Evolutionary conservation across 2,797 vertebrate genomes (phyloP).

Genomic region (Lutjanus argentimaculatus): DNA sequence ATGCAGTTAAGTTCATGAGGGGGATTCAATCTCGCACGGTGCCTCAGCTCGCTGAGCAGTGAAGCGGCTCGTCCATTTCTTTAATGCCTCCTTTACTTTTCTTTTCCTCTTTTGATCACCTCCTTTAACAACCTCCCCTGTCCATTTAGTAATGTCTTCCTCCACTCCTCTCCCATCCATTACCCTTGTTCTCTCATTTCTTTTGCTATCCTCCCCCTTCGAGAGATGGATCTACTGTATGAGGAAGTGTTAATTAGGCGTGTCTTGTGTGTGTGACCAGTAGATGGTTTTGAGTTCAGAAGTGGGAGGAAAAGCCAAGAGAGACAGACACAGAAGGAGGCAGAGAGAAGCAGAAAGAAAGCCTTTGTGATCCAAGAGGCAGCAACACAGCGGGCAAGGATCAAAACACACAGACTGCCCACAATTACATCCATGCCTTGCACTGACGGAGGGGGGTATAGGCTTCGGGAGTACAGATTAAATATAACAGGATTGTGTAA

Average conservation of each 20-base stretch:
- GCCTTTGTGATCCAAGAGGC: conserved; percentile 37
- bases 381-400: conserved; percentile 26
- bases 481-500: too few species aligned
- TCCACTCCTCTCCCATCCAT: conserved; percentile 38
- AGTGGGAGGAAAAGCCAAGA: conserved; percentile 37
- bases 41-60: conserved; percentile 24
- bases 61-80: conserved; percentile 9
- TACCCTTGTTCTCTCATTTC: conserved; percentile 46
- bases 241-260: conserved; percentile 58
- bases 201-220: conserved; percentile 22
- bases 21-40: conserved; percentile 7
- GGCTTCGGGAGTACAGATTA: background rate
- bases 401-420: conserved; percentile 62
- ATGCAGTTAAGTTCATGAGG: conserved; percentile 21
- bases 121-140: conserved; percentile 42
- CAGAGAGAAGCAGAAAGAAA: conserved; percentile 29
- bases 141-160: conserved; percentile 50
- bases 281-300: conserved; percentile 20
- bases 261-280: conserved; percentile 32
- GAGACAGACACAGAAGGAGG: conserved; percentile 18
- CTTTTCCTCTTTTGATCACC: conserved; percentile 40
- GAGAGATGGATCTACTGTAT: conserved; percentile 25
- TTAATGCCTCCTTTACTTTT: conserved; percentile 38
- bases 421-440: conserved; percentile 53
- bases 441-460: conserved; percentile 20